A percentile compares a stretch with the other conserved stretches of the same genome.
phyloP scores from a whole-genome alignment of 2,888 invertebrate species.

The Agrypnus murinus region DNA sequence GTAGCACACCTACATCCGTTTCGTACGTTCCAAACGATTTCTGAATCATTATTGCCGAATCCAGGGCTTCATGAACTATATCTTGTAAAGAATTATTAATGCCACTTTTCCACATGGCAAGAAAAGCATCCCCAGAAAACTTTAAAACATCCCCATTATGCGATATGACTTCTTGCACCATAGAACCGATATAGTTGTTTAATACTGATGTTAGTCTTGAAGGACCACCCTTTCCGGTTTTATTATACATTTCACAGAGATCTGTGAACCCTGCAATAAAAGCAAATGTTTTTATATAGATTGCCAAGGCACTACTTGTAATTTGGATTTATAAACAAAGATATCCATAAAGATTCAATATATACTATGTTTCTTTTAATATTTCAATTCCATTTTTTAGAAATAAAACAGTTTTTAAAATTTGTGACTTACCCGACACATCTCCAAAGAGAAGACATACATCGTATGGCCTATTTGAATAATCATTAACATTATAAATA shows the following conservation, averaged over 20 bases:
- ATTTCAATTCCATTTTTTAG: too few relatives aligned
- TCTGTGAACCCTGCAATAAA: conserved; percentile 82
- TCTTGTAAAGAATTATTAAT: conserved; percentile 75
- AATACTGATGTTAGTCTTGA: conserved; percentile 81
- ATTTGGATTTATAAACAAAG: too few relatives aligned
- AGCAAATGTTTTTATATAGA: too few relatives aligned
- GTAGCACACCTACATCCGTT: conserved; percentile 77
- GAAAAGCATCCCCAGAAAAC: conserved; percentile 80
- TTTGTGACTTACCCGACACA: conserved; percentile 73
- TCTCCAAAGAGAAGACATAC: conserved; percentile 78
- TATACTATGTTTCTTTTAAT: too few relatives aligned
- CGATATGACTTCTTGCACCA: conserved; percentile 81
- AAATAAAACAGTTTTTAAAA: too few relatives aligned
- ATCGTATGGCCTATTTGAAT: conserved; percentile 73
- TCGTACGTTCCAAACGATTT: conserved; percentile 78
- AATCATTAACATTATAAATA: conserved; percentile 74
- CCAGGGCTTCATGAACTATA: conserved; percentile 78
- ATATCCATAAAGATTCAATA: too few relatives aligned
- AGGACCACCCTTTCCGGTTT: conserved; percentile 79
- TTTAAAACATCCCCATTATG: conserved; percentile 80
- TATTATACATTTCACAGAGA: conserved; percentile 79
- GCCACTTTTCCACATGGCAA: conserved; percentile 79
- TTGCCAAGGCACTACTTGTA: too few relatives aligned
- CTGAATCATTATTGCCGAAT: conserved; percentile 80
- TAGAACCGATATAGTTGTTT: conserved; percentile 81